Evolutionary conservation across 2,113 vertebrate genomes (phyloP), one percentile per base, ranked within the genome.

Genomic region (Apodemus speciosus): DNA sequence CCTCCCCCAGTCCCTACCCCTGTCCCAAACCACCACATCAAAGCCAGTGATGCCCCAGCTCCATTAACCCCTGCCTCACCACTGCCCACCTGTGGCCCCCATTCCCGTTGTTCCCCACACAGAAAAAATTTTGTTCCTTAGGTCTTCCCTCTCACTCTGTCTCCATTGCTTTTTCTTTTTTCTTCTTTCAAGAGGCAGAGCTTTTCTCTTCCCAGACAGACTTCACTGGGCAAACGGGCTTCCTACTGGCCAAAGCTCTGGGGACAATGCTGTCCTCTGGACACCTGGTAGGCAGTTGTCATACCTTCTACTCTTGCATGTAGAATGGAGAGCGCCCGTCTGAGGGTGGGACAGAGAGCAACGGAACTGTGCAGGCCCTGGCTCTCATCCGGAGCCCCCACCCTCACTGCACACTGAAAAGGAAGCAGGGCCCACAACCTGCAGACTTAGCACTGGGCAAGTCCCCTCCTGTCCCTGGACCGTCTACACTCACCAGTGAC

Each of bases 11-110:
- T 6, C 95, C 58, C 95, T 92, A 72, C 93, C 92, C 92, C 95
- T 89, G 95, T 72, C 95, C 93, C 91, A 91, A 62, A 95, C 64
- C 76, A 92, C 95, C 95, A 97, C 96, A 96, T 97, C 95, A 97
- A 97, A 96, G 97, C 60, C 84, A 49, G 66, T 75, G 95, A 97
- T 97, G 93, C 96, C 97, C 96, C 85, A 88, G 90, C 75, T 95
- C 76, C 86, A 79, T 97, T 97, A 97, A 97, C 97, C 94, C 97
- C 94, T 96, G 85, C 96, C 90, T 96, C 88, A 88, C 97, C 96
- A 83, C 93, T 85, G 21, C 87, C 95, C 93, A 90, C 90, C 76
- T 62, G 87, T 62, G 6, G 18, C 89, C 89, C 90, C 93, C 66
- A 77, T 8, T 79, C 30, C 69, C 68, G n/a, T 27, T 79, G n/a